Percentiles rank a stretch among this genome's conserved stretches.
phyloP scores from a whole-genome alignment of 2,888 invertebrate genomes.

The Xanthia icteritia region DNA sequence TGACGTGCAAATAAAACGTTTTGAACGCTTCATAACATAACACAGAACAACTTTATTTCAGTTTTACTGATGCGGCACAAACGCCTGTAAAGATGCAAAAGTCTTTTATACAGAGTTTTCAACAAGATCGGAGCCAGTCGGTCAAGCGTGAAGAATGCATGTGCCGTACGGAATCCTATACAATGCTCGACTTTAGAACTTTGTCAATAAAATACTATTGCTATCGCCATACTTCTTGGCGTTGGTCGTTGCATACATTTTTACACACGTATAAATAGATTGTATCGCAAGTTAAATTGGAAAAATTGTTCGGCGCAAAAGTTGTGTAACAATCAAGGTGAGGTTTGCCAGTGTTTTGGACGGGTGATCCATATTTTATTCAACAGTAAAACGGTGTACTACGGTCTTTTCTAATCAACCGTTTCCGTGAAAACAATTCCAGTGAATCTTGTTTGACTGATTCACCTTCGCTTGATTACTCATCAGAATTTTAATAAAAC shows the following conservation, averaged over 20 bases:
- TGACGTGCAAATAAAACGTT: constrained; percentile 5
- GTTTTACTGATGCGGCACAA: constrained; percentile 40
- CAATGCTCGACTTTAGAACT: constrained; percentile 73
- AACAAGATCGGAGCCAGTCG: constrained; percentile 60
- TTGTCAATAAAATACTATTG: constrained; percentile 77
- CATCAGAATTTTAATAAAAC: not conserved
- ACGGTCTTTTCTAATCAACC: not conserved
- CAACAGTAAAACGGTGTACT: not conserved
- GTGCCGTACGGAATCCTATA: constrained; percentile 73
- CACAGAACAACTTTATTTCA: constrained; percentile 8
- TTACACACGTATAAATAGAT: constrained; percentile 74
- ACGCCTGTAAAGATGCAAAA: constrained; percentile 46
- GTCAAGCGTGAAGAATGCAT: constrained; percentile 79
- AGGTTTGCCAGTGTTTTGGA: not conserved
- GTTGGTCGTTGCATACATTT: constrained; percentile 74
- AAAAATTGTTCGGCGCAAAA: constrained; percentile 40
- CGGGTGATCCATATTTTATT: constrained; percentile 22
- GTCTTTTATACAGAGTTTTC: constrained; percentile 58
- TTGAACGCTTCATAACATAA: constrained; percentile 4
- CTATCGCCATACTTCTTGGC: constrained; percentile 69
- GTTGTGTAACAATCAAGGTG: constrained; percentile 22
- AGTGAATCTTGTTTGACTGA: not conserved
- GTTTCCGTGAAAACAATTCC: not conserved
- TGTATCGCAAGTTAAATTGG: constrained; percentile 66
- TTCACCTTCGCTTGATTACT: not conserved